Percentiles rank a stretch among this genome's conserved stretches.
These are phyloP conservation scores for Brienomyrus longianalis DNA, from an alignment of 2,113 vertebrate genomes.

Conservation along the genomic window DNA sequence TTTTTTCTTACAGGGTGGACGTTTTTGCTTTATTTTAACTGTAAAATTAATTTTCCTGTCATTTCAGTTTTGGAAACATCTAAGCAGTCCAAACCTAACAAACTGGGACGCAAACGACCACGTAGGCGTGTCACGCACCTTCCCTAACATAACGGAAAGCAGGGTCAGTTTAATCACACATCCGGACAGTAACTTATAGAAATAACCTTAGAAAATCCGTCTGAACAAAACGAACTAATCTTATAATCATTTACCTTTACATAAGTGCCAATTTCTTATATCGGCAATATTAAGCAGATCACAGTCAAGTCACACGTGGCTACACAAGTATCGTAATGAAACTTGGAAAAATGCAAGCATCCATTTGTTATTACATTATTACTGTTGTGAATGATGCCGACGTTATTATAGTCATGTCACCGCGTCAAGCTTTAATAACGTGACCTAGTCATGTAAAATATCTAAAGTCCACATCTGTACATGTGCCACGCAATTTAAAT, in stretches of 20 bases:
- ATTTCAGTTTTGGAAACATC: background rate
- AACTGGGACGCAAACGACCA: background rate
- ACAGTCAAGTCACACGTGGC: background rate
- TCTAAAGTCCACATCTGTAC: background rate
- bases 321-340: background rate
- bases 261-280: background rate
- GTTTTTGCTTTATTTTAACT: background rate
- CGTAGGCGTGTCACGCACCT: slow-evolving; percentile 3
- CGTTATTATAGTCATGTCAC: background rate
- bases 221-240: background rate
- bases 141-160: background rate
- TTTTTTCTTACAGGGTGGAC: background rate
- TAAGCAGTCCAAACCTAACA: background rate
- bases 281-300: background rate
- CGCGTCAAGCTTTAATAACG: background rate
- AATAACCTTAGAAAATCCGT: background rate
- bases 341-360: background rate
- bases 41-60: background rate
- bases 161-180: background rate
- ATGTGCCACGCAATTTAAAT: background rate
- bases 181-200: background rate
- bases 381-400: background rate
- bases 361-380: background rate
- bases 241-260: background rate
- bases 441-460: background rate